phyloP scores from a whole-genome alignment of 2,888 invertebrate genomes.

The Netelia virgata region DNA sequence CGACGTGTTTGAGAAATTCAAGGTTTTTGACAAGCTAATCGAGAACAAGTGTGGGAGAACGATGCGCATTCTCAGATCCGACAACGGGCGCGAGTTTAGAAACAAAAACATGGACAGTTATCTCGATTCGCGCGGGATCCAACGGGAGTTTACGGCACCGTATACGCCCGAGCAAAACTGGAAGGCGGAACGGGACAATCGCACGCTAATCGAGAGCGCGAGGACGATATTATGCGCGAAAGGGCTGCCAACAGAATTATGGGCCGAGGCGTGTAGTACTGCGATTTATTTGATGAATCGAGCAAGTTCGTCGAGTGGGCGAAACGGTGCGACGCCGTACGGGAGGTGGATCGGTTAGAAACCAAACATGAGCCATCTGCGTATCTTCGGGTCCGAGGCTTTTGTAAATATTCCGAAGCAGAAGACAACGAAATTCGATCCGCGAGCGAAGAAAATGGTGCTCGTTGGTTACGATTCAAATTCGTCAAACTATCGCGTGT shows the following conservation, averaged over 20 bases:
- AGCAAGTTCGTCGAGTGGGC: neutral
- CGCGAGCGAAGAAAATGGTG: neutral
- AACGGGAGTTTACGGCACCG: slow-evolving; percentile 40
- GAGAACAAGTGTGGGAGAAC: slow-evolving; percentile 56
- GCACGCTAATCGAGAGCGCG: slow-evolving; percentile 65
- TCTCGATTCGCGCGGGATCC: slow-evolving; percentile 58
- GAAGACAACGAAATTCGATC: slow-evolving; percentile 27
- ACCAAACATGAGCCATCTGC: slow-evolving; percentile 6
- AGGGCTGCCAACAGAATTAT: slow-evolving; percentile 49
- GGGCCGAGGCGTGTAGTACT: slow-evolving; percentile 63
- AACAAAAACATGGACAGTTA: slow-evolving; percentile 50
- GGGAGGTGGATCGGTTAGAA: slow-evolving; percentile 6
- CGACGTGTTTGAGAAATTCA: slow-evolving; percentile 67
- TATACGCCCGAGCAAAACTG: slow-evolving; percentile 67
- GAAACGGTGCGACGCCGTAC: slow-evolving; percentile 6
- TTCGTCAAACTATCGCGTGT: slow-evolving; percentile 8
- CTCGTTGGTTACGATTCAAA: slow-evolving; percentile 21
- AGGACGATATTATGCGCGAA: slow-evolving; percentile 59
- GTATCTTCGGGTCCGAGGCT: slow-evolving; percentile 24
- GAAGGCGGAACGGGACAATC: slow-evolving; percentile 64
- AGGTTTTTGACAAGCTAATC: slow-evolving; percentile 57
- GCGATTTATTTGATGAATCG: slow-evolving; percentile 52
- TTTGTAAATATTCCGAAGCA: slow-evolving; percentile 27
- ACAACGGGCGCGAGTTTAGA: slow-evolving; percentile 65
- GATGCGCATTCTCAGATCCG: slow-evolving; percentile 55